Conservation (phyloP, 2,797 vertebrate genomes). For the Rhinella marina region DNA sequence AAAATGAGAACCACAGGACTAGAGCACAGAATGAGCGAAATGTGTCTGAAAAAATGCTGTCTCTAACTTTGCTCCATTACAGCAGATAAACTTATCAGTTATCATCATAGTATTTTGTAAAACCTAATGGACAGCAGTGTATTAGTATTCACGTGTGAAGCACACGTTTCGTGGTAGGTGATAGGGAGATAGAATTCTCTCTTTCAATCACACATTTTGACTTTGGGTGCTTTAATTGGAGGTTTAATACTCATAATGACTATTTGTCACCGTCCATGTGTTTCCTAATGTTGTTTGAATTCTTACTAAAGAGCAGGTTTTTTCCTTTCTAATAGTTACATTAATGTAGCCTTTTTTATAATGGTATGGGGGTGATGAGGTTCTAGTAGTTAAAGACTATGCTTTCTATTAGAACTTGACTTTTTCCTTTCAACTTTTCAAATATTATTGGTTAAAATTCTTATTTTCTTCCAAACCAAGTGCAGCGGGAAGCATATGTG, state of each 20-base stretch:
- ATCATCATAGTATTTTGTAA: background rate
- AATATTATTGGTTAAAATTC: background rate
- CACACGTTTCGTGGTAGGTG: background rate
- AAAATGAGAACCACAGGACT: no score
- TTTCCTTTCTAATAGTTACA: constrained; percentile 5
- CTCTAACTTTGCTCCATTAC: background rate
- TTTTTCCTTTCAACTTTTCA: background rate
- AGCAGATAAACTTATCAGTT: background rate
- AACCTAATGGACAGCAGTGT: background rate
- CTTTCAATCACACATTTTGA: background rate
- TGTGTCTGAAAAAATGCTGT: background rate
- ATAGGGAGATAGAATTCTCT: background rate
- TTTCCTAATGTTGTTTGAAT: background rate
- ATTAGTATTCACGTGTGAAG: background rate
- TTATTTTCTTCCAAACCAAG: background rate
- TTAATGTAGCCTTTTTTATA: background rate
- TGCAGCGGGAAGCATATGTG: background rate
- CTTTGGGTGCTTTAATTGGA: background rate
- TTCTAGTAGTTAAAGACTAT: constrained; percentile 8
- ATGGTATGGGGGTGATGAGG: background rate
- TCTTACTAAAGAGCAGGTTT: background rate
- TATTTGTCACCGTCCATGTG: background rate
- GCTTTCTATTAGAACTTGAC: background rate
- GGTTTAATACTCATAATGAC: background rate
- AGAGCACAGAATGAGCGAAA: background rate